Evolutionary conservation across 2,113 vertebrate species (phyloP).

Genomic region (Coracopsis vasa): DNA sequence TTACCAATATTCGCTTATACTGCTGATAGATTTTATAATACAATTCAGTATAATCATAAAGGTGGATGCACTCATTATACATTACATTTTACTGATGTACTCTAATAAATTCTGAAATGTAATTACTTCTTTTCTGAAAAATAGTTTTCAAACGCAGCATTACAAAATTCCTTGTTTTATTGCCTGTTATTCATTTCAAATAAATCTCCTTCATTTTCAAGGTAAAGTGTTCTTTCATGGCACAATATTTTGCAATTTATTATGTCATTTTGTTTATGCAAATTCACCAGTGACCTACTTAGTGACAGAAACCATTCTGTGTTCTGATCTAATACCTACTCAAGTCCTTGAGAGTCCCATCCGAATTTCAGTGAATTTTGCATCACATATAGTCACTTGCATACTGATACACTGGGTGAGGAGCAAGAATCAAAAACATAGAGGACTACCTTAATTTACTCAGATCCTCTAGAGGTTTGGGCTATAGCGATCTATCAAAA

Average conservation of each 20-base stretch:
- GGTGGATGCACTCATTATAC: constrained; percentile 5
- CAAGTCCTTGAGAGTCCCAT: neutral
- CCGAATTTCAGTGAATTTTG: neutral
- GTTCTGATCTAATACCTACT: neutral
- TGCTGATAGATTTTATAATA: neutral
- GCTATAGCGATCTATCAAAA: neutral
- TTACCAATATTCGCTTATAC: neutral
- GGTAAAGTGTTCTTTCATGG: neutral
- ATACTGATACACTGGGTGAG: neutral
- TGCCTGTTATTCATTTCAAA: neutral
- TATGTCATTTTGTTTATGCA: neutral
- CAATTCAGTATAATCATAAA: neutral
- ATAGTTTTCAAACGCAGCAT: neutral
- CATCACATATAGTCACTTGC: neutral
- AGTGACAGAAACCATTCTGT: neutral
- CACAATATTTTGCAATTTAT: neutral
- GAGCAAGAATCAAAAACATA: neutral
- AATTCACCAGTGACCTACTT: neutral
- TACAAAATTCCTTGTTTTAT: neutral
- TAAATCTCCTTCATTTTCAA: neutral
- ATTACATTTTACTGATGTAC: neutral
- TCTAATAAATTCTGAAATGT: constrained; percentile 19
- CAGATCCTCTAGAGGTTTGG: neutral
- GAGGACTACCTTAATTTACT: neutral
- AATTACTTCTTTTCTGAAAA: constrained; percentile 12